Evolutionary conservation across 2,797 vertebrate species (phyloP).

Genomic region (Cirrhinus mrigala): DNA sequence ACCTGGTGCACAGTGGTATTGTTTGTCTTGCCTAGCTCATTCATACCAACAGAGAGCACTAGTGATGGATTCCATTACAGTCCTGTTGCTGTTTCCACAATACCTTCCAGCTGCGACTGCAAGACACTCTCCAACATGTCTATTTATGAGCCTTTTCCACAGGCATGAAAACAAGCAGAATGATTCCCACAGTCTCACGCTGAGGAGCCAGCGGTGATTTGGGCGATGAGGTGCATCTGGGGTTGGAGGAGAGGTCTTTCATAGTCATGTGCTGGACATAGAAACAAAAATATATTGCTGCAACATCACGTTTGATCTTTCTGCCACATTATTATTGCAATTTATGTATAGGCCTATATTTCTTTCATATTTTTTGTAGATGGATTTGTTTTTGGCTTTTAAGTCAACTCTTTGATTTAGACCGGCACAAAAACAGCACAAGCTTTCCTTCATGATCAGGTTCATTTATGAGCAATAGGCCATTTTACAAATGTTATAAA

Average conservation of each 20-base stretch:
- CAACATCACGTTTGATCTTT: constrained; percentile 11
- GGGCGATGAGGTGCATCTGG: constrained; percentile 57
- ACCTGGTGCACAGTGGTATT: constrained; percentile 59
- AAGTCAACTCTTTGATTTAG: background rate
- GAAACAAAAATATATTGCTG: constrained; percentile 32
- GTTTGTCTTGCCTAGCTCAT: constrained; percentile 59
- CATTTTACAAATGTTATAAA: background rate
- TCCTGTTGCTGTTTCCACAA: constrained; percentile 56
- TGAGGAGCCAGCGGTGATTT: constrained; percentile 49
- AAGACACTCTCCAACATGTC: constrained; percentile 51
- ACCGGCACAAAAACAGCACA: constrained; percentile 1
- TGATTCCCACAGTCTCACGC: constrained; percentile 56
- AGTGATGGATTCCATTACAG: constrained; percentile 61
- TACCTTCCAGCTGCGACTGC: constrained; percentile 58
- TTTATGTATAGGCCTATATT: background rate
- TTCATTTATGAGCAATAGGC: constrained; percentile 38
- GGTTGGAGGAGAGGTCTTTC: constrained; percentile 35
- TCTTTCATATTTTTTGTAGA: constrained; percentile 6
- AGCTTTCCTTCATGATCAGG: constrained; percentile 20
- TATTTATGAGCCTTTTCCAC: constrained; percentile 59
- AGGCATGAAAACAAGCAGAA: constrained; percentile 54
- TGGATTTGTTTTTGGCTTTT: background rate
- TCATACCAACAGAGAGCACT: constrained; percentile 44
- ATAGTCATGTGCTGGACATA: constrained; percentile 23
- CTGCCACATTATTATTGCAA: background rate